Percentiles rank a stretch among this genome's conserved stretches.
phyloP scores from a whole-genome alignment of 2,113 vertebrate genomes.

The Xiphorhynchus elegans region DNA sequence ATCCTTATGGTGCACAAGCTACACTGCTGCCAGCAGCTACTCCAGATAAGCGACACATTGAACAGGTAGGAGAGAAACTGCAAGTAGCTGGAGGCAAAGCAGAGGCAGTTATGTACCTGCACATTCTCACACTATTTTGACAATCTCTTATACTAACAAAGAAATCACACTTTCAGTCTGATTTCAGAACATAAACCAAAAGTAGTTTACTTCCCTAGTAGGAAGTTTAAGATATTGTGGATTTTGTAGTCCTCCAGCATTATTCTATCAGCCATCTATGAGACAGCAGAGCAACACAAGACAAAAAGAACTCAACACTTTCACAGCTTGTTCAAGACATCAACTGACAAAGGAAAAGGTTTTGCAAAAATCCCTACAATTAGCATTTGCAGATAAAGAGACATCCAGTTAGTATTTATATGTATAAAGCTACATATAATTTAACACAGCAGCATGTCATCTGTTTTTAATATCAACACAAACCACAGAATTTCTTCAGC shows the following conservation, averaged over 20 bases:
- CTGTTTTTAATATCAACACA: background rate
- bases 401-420: background rate
- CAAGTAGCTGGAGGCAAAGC: background rate
- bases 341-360: background rate
- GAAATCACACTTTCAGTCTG: background rate
- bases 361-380: background rate
- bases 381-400: background rate
- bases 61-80: background rate
- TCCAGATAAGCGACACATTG: conserved; percentile 6
- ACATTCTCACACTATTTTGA: background rate
- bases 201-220: background rate
- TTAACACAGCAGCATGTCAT: background rate
- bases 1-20: background rate
- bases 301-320: background rate
- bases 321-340: background rate
- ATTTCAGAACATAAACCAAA: background rate
- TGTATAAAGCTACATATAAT: background rate
- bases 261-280: background rate
- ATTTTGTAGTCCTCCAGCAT: background rate
- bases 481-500: background rate
- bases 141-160: background rate
- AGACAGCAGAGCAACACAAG: background rate
- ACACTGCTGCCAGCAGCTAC: background rate
- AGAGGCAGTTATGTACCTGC: background rate
- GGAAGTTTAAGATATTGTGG: background rate